Percentiles rank a stretch among this genome's conserved stretches.
These are phyloP conservation scores for Stegodyphus dumicola DNA, from an alignment of 1,140 invertebrate species.

Conservation along the genomic window DNA sequence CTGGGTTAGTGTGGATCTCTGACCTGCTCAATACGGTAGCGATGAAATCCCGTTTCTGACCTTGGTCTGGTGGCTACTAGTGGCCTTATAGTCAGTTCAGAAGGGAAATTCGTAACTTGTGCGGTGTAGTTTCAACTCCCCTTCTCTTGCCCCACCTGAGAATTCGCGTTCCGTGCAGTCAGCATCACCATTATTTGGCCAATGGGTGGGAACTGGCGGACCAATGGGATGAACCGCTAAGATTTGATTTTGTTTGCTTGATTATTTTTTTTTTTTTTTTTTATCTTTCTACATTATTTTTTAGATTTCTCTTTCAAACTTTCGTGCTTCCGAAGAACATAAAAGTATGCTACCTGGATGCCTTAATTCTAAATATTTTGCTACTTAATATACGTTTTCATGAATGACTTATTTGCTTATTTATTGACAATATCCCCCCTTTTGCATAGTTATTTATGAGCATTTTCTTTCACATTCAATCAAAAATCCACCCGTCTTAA, in stretches of 20 bases:
- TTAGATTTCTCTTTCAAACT: background rate
- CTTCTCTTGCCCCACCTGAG: background rate
- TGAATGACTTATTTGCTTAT: too few species aligned
- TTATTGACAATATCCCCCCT: too few species aligned
- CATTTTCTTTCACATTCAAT: too few species aligned
- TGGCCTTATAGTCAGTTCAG: slow-evolving; percentile 13
- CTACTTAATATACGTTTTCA: too few species aligned
- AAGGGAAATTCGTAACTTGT: slow-evolving; percentile 57
- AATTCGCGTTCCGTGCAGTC: background rate
- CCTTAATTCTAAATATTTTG: too few species aligned
- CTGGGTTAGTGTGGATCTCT: slow-evolving; percentile 2
- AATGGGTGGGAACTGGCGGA: slow-evolving; percentile 45
- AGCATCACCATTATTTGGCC: slow-evolving; percentile 18
- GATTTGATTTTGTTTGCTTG: slow-evolving; percentile 15
- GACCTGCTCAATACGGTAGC: slow-evolving; percentile 26
- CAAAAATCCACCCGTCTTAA: too few species aligned
- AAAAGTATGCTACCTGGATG: too few species aligned
- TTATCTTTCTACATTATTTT: background rate
- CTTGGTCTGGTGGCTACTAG: slow-evolving; percentile 43
- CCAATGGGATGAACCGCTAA: slow-evolving; percentile 28
- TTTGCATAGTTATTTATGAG: too few species aligned
- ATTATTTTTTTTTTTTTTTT: slow-evolving; percentile 5
- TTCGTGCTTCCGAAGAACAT: background rate
- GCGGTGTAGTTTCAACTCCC: background rate
- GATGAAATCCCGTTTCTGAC: slow-evolving; percentile 16